phyloP scores from a whole-genome alignment of 1,140 invertebrate genomes.

The Oryctes rhinoceros region DNA sequence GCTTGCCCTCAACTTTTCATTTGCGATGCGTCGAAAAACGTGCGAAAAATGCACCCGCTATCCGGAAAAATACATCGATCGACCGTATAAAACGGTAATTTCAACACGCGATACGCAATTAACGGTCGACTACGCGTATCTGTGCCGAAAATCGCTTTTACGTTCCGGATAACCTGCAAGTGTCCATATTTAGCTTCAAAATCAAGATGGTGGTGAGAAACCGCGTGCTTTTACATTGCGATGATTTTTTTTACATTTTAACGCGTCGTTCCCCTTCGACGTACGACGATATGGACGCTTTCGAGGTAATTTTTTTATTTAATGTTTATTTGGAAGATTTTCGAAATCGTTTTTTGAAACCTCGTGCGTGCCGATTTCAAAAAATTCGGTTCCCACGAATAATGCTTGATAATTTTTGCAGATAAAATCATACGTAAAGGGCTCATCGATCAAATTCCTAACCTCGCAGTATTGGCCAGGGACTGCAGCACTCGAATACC shows the following conservation, averaged over 20 bases:
- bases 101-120: not conserved
- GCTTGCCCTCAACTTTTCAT: not conserved
- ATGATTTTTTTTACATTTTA: constrained; percentile 38
- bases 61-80: not conserved
- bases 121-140: constrained; percentile 27
- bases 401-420: constrained; percentile 34
- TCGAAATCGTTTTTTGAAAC: not conserved
- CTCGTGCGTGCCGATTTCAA: not conserved
- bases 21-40: not conserved
- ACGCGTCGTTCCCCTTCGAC: not conserved
- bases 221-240: constrained; percentile 41
- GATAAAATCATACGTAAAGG: constrained; percentile 47
- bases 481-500: constrained; percentile 50
- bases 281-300: not conserved
- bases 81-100: not conserved
- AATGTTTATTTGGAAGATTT: not conserved
- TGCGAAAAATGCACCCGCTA: constrained; percentile 12
- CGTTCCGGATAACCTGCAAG: constrained; percentile 43
- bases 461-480: constrained; percentile 52
- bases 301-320: constrained; percentile 14
- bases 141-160: constrained; percentile 38
- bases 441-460: constrained; percentile 55
- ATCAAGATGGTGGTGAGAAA: constrained; percentile 40
- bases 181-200: constrained; percentile 43
- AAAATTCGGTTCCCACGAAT: not conserved